Conservation (phyloP, 2,888 invertebrate genomes). For the Tetrapedia diversipes region DNA sequence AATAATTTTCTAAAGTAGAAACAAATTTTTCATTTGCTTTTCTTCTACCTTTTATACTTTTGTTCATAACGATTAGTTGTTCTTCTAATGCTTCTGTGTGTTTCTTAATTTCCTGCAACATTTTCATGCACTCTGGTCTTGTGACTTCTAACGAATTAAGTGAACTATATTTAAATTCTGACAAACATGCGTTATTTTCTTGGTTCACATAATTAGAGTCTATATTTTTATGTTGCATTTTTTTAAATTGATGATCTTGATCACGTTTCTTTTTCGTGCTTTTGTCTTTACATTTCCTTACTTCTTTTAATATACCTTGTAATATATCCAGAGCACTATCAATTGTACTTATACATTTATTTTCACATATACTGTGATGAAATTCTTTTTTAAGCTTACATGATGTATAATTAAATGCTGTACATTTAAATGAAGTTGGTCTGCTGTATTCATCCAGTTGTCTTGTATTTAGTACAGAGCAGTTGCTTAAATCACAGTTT, state of each 20-base stretch:
- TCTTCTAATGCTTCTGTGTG: conserved; percentile 62
- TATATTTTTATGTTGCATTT: not conserved
- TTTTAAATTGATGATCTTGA: not conserved
- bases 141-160: not conserved
- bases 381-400: not conserved
- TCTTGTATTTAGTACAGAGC: not conserved
- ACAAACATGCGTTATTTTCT: not conserved
- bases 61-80: conserved; percentile 60
- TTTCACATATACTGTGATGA: not conserved
- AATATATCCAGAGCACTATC: conserved; percentile 10
- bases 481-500: not conserved
- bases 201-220: not conserved
- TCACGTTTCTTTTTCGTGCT: no score
- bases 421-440: not conserved
- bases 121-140: conserved; percentile 27
- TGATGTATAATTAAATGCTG: not conserved
- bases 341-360: not conserved
- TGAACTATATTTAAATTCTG: not conserved
- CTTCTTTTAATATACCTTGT: not conserved
- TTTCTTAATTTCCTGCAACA: conserved; percentile 67
- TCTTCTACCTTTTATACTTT: conserved; percentile 40
- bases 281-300: conserved; percentile 15
- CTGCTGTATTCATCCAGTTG: not conserved
- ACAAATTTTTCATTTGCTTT: conserved; percentile 1
- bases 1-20: not conserved